Percentiles rank a stretch among this genome's conserved stretches.
These are phyloP conservation scores for Peromyscus maniculatus DNA, from an alignment of 2,113 vertebrate genomes.

Conservation along the genomic window DNA sequence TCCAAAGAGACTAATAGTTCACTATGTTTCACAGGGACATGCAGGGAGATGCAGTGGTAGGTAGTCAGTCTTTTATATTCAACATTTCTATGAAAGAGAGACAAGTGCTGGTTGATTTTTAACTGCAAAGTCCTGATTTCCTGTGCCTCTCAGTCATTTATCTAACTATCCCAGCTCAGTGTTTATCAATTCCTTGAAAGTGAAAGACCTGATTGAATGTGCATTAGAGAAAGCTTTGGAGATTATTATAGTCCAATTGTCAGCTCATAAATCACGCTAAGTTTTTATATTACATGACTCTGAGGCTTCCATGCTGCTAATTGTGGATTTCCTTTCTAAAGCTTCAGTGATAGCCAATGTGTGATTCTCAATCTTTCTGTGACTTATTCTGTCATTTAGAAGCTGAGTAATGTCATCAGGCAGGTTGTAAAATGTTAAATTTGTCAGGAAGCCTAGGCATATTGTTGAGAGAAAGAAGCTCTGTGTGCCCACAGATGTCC, in stretches of 20 bases:
- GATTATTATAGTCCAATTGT: constrained; percentile 77
- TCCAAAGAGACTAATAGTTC: not conserved
- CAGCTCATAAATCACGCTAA: constrained; percentile 74
- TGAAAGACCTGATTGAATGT: constrained; percentile 75
- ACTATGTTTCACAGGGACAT: not conserved
- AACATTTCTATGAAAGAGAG: not conserved
- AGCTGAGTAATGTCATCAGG: constrained; percentile 35
- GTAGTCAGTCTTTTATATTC: not conserved
- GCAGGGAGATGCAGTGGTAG: not conserved
- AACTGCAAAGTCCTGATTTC: constrained; percentile 70
- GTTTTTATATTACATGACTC: constrained; percentile 72
- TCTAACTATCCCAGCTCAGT: constrained; percentile 66
- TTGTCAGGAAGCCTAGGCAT: constrained; percentile 22
- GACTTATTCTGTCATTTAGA: constrained; percentile 53
- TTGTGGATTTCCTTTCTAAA: constrained; percentile 72
- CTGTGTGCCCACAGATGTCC: no score
- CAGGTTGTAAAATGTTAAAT: not conserved
- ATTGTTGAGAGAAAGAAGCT: no score
- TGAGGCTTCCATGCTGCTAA: constrained; percentile 74
- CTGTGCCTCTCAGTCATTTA: constrained; percentile 70
- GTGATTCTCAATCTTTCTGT: constrained; percentile 43
- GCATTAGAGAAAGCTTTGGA: constrained; percentile 69
- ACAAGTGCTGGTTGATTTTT: constrained; percentile 74
- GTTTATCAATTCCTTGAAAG: constrained; percentile 75
- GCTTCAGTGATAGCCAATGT: constrained; percentile 49